phyloP scores from a whole-genome alignment of 2,113 vertebrate species.

The Mormyrus lacerda region DNA sequence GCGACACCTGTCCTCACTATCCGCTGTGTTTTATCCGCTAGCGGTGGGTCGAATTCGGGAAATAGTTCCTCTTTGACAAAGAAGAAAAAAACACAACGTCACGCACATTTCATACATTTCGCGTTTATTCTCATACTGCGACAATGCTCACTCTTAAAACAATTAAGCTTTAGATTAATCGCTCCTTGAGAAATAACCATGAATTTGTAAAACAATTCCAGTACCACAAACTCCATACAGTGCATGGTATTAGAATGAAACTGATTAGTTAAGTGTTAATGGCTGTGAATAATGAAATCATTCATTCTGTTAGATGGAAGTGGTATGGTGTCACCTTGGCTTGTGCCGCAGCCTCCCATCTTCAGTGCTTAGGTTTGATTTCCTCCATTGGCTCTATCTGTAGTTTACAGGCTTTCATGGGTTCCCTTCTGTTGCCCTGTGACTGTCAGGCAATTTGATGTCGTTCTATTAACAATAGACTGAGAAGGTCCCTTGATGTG shows the following conservation, averaged over 20 bases:
- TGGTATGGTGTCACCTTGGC: background rate
- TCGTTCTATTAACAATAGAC: background rate
- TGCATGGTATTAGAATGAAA: background rate
- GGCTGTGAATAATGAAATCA: background rate
- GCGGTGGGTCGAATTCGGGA: background rate
- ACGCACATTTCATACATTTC: background rate
- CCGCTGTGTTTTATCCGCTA: background rate
- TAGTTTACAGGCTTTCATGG: background rate
- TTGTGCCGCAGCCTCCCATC: background rate
- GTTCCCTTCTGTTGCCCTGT: background rate
- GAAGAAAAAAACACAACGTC: background rate
- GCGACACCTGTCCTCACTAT: background rate
- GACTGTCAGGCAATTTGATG: background rate
- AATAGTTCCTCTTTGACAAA: too few species aligned
- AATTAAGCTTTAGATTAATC: background rate
- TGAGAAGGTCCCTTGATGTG: background rate
- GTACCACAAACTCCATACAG: background rate
- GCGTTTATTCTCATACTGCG: background rate
- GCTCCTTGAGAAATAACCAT: background rate
- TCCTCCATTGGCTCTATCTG: background rate
- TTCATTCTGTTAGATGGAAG: background rate
- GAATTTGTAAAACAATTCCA: background rate
- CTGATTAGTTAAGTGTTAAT: background rate
- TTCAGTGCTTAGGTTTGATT: background rate
- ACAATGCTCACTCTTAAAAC: background rate